These are phyloP conservation scores for Falco peregrinus DNA, from an alignment of 2,797 vertebrate genomes.

Conservation along the genomic window DNA sequence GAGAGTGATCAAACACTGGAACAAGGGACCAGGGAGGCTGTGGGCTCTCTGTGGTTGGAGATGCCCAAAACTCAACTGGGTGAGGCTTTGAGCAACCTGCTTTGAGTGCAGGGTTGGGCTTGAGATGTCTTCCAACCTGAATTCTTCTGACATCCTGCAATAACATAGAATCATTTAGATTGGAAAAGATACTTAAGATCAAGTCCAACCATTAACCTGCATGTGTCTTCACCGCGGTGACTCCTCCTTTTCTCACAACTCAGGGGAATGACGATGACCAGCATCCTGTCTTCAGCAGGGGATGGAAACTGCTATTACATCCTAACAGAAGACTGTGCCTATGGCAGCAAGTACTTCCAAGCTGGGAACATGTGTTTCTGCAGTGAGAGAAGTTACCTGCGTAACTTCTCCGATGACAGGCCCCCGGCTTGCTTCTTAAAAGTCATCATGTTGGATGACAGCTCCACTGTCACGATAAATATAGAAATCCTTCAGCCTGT, in stretches of 20 bases:
- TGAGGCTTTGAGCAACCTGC: neutral
- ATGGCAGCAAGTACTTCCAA: neutral
- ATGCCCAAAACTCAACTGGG: neutral
- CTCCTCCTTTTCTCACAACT: neutral
- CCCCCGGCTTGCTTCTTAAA: neutral
- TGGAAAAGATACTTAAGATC: no score
- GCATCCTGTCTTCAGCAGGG: neutral
- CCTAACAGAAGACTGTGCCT: slow-evolving; percentile 30
- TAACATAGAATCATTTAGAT: neutral
- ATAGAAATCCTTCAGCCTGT: slow-evolving; percentile 46
- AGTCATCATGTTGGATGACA: neutral
- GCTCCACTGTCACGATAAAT: fast-evolving
- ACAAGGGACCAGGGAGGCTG: neutral
- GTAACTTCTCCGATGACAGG: neutral
- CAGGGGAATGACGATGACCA: neutral
- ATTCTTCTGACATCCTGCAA: neutral
- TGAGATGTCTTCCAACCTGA: neutral
- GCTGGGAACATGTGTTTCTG: slow-evolving; percentile 75
- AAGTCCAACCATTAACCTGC: no score
- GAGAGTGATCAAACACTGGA: neutral
- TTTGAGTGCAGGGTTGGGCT: fast-evolving
- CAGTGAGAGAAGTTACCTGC: neutral
- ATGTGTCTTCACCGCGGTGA: fast-evolving
- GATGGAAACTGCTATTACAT: slow-evolving; percentile 76
- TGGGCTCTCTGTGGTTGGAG: neutral